These are phyloP conservation scores for Xiphydria camelus DNA, from an alignment of 2,888 invertebrate species.

Conservation along the genomic window DNA sequence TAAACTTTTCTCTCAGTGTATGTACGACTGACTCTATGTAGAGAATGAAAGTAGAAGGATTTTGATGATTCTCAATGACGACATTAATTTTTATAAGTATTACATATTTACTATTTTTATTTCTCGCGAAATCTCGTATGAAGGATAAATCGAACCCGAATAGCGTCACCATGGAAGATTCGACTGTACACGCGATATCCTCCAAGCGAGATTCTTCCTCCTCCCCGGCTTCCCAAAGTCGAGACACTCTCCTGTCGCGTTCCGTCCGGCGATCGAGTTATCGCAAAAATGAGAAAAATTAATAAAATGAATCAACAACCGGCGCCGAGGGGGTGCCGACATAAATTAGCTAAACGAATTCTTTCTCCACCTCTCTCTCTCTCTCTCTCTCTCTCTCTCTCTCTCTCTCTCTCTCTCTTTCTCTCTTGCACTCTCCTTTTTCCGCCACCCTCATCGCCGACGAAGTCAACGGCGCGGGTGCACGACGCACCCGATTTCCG, in stretches of 20 bases:
- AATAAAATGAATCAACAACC: constrained; percentile 54
- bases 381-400: constrained; percentile 5
- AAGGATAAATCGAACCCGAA: background rate
- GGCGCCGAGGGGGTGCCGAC: constrained; percentile 34
- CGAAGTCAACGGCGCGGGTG: too few relatives aligned
- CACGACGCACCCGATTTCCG: too few relatives aligned
- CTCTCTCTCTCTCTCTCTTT: constrained; percentile 2
- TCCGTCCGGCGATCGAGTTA: constrained; percentile 44
- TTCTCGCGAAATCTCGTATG: too few relatives aligned
- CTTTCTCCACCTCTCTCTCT: constrained; percentile 13
- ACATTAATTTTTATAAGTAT: too few relatives aligned
- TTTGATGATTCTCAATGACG: too few relatives aligned
- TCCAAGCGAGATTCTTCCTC: too few relatives aligned
- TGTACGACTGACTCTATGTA: too few relatives aligned
- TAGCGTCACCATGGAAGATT: too few relatives aligned
- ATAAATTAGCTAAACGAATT: constrained; percentile 52
- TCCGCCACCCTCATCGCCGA: too few relatives aligned
- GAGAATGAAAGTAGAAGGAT: too few relatives aligned
- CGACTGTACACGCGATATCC: too few relatives aligned
- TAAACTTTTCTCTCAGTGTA: too few relatives aligned
- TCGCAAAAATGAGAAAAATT: constrained; percentile 49
- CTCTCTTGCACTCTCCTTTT: background rate
- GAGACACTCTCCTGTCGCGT: background rate
- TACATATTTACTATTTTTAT: background rate
- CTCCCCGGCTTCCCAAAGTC: background rate